These are phyloP conservation scores for Tenualosa ilisha DNA, from an alignment of 2,797 vertebrate genomes.

Conservation along the genomic window DNA sequence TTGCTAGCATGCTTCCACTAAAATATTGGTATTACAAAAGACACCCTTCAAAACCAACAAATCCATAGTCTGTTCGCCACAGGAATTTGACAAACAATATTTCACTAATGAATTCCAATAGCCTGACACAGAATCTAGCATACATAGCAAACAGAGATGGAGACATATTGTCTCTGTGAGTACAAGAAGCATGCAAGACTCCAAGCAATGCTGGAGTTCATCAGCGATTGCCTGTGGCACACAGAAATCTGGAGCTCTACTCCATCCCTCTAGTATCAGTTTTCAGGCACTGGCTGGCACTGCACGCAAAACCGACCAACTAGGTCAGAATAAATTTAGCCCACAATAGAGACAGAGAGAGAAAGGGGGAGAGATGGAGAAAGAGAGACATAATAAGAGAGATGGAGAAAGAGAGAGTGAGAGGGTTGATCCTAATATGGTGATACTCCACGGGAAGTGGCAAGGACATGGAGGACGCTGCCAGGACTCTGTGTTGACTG, in stretches of 20 bases:
- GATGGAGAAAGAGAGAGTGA: not conserved
- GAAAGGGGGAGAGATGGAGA: not conserved
- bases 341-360: constrained; percentile 24
- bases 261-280: constrained; percentile 9
- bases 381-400: not conserved
- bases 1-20: not conserved
- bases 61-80: not conserved
- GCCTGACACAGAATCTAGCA: not conserved
- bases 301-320: constrained; percentile 50
- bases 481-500: constrained; percentile 4
- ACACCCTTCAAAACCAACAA: not conserved
- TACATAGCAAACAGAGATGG: not conserved
- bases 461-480: not conserved
- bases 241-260: constrained; percentile 2
- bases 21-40: not conserved
- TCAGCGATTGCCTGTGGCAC: not conserved
- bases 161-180: not conserved
- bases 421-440: constrained; percentile 30
- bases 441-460: constrained; percentile 4
- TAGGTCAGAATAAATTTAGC: constrained; percentile 69
- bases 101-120: not conserved
- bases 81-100: not conserved
- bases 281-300: constrained; percentile 28
- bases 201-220: not conserved
- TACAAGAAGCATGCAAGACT: not conserved